phyloP scores from a whole-genome alignment of 2,113 vertebrate genomes.

The Sminthopsis crassicaudata region DNA sequence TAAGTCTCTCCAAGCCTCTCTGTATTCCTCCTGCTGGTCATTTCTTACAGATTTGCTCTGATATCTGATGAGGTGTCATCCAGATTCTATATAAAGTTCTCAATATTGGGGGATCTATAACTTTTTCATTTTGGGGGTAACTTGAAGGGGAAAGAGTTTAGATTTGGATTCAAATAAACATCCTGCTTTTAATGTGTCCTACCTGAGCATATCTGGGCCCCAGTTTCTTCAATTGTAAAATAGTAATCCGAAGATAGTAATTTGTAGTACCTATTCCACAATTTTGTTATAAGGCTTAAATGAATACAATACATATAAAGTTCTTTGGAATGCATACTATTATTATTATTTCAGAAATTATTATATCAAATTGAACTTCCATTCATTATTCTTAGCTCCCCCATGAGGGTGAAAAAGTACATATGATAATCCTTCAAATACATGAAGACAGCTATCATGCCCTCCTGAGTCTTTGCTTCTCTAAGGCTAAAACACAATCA shows the following conservation, averaged over 20 bases:
- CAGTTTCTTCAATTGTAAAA: background rate
- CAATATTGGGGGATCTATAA: background rate
- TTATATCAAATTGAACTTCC: background rate
- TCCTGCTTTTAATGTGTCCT: background rate
- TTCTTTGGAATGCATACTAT: background rate
- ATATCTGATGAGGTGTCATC: background rate
- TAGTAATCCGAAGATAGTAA: background rate
- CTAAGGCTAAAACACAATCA: background rate
- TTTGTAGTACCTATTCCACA: background rate
- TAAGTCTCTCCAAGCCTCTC: too few species aligned
- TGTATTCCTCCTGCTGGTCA: too few species aligned
- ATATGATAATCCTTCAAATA: background rate
- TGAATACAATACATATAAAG: background rate
- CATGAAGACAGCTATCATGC: background rate
- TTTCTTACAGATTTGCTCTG: too few species aligned
- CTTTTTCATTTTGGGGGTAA: background rate
- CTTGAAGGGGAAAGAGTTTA: background rate
- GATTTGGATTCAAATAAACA: background rate
- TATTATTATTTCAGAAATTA: background rate
- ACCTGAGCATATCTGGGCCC: background rate
- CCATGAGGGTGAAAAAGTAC: background rate
- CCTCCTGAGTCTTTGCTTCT: background rate
- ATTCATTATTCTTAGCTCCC: background rate
- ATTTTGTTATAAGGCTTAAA: background rate
- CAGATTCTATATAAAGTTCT: background rate